Conservation (phyloP, 2,888 invertebrate species). For the Chironomus riparius region DNA sequence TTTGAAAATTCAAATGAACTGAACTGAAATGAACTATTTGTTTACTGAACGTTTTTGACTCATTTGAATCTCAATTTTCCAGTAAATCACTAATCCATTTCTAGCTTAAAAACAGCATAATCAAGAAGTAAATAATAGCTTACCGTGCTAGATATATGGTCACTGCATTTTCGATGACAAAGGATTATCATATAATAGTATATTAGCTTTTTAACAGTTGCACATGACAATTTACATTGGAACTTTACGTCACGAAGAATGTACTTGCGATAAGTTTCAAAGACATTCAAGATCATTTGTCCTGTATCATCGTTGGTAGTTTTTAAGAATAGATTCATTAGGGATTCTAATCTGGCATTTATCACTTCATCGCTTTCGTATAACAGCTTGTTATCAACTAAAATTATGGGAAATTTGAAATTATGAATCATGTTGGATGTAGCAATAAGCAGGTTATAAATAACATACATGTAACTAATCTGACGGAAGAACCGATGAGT, state of each 20-base stretch:
- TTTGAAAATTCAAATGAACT: not conserved
- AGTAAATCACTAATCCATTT: too few relatives aligned
- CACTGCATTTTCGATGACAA: not conserved
- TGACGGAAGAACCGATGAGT: not conserved
- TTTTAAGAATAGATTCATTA: not conserved
- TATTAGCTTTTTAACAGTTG: not conserved
- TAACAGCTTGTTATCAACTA: not conserved
- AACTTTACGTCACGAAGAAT: not conserved
- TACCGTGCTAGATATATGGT: conserved; percentile 16
- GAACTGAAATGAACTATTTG: too few relatives aligned
- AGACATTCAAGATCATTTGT: conserved; percentile 5
- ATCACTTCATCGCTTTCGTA: not conserved
- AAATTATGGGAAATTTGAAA: not conserved
- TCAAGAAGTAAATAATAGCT: not conserved
- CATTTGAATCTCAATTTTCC: too few relatives aligned
- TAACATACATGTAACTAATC: too few relatives aligned
- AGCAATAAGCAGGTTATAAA: too few relatives aligned
- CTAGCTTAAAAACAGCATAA: too few relatives aligned
- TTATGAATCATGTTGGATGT: too few relatives aligned
- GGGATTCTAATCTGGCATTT: not conserved
- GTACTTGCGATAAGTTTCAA: conserved; percentile 1
- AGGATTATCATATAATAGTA: not conserved
- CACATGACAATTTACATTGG: conserved; percentile 6
- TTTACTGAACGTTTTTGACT: too few relatives aligned
- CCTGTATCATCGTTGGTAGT: not conserved